These are phyloP conservation scores for Drosophila putrida DNA, from an alignment of 2,888 invertebrate genomes.

Conservation along the genomic window DNA sequence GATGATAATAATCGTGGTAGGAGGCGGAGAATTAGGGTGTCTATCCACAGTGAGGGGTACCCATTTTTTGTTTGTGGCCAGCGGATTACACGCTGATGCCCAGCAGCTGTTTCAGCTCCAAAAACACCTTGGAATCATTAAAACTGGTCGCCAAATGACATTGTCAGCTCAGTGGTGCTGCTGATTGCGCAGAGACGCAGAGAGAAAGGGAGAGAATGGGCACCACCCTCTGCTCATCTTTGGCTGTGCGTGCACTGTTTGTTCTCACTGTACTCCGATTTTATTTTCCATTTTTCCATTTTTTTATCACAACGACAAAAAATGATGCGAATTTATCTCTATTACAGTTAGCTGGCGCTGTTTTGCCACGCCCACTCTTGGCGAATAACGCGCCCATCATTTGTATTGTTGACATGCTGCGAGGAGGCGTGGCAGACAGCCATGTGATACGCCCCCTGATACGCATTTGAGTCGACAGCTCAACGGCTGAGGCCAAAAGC, in stretches of 20 bases:
- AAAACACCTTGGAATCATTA: slow-evolving; percentile 65
- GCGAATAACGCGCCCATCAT: slow-evolving; percentile 69
- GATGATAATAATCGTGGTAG: slow-evolving; percentile 83
- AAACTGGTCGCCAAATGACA: slow-evolving; percentile 78
- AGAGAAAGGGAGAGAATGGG: not conserved
- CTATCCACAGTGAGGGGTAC: slow-evolving; percentile 10
- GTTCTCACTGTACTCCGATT: slow-evolving; percentile 12
- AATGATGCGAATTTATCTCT: slow-evolving; percentile 79
- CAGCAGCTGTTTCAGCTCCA: slow-evolving; percentile 62
- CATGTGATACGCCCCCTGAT: slow-evolving; percentile 61
- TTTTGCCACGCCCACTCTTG: slow-evolving; percentile 57
- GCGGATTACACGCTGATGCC: slow-evolving; percentile 56
- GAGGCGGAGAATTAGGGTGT: slow-evolving; percentile 19
- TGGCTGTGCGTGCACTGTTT: slow-evolving; percentile 21
- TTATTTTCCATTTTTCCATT: not conserved
- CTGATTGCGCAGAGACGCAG: slow-evolving; percentile 45
- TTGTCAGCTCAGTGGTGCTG: slow-evolving; percentile 57
- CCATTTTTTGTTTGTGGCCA: slow-evolving; percentile 33
- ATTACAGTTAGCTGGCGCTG: slow-evolving; percentile 72
- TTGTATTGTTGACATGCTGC: slow-evolving; percentile 76
- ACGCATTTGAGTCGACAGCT: slow-evolving; percentile 60
- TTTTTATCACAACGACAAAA: slow-evolving; percentile 70
- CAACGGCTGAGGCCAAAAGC: slow-evolving; percentile 67
- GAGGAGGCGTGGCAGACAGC: slow-evolving; percentile 31
- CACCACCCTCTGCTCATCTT: not conserved